phyloP scores from a whole-genome alignment of 1,140 invertebrate genomes.

The Thrips palmi region DNA sequence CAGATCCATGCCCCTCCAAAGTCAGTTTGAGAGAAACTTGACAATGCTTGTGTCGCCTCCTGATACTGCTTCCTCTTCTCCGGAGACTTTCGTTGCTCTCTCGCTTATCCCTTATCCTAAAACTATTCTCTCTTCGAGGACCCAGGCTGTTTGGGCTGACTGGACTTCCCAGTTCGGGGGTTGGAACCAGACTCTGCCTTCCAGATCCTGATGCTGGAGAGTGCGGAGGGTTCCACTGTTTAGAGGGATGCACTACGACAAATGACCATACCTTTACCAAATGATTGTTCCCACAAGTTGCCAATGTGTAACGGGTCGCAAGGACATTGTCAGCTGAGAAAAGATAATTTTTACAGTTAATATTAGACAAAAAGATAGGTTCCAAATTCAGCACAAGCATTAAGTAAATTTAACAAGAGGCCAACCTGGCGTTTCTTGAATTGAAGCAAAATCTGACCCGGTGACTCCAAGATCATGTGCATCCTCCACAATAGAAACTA shows the following conservation, averaged over 20 bases:
- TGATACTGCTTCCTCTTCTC: constrained; percentile 16
- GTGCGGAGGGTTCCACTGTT: no score
- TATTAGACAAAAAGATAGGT: neutral
- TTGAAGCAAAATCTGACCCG: constrained; percentile 37
- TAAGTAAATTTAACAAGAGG: no score
- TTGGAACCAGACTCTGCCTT: no score
- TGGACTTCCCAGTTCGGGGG: no score
- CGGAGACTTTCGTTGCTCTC: no score
- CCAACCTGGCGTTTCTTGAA: constrained; percentile 20
- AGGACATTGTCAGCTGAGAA: constrained; percentile 11
- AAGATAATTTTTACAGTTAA: neutral
- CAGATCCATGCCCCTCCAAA: constrained; percentile 24
- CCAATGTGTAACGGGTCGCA: constrained; percentile 32
- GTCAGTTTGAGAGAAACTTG: constrained; percentile 17
- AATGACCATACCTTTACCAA: constrained; percentile 56
- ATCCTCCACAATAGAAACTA: constrained; percentile 31
- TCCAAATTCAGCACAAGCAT: neutral
- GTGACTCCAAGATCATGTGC: constrained; percentile 59
- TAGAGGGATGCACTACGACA: no score
- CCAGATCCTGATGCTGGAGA: no score
- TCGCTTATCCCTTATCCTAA: no score
- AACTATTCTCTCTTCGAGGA: no score
- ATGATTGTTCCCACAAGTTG: constrained; percentile 52
- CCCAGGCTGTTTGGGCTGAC: no score
- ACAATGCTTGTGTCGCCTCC: constrained; percentile 4